These are phyloP conservation scores for Sardina pilchardus DNA, from an alignment of 2,113 vertebrate genomes.

Conservation along the genomic window DNA sequence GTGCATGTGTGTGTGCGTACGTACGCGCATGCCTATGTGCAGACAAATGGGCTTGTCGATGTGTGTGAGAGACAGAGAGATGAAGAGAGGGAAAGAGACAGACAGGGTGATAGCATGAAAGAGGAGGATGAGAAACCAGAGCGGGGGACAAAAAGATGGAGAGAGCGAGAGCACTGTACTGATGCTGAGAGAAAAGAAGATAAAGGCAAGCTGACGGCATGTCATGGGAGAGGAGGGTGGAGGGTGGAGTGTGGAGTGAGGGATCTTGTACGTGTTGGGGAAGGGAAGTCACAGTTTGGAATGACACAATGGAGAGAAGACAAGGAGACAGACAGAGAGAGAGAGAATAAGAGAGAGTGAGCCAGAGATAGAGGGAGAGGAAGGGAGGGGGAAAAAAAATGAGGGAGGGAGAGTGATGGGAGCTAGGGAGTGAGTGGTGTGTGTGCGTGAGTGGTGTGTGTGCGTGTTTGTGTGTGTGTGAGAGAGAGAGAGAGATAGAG, in stretches of 20 bases:
- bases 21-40: slow-evolving; percentile 4
- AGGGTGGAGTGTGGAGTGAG: not conserved
- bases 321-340: no score
- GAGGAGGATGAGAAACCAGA: not conserved
- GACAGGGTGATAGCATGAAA: not conserved
- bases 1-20: not conserved
- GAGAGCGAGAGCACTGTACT: no score
- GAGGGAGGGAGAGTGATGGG: not conserved
- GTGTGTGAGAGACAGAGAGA: not conserved
- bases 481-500: no score
- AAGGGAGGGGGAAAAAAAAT: not conserved
- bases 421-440: not conserved
- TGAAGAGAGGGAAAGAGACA: not conserved
- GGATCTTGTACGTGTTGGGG: not conserved
- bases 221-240: not conserved
- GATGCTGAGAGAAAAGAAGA: no score
- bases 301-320: no score
- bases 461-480: not conserved
- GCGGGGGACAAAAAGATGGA: no score
- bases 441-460: not conserved
- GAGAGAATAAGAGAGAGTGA: not conserved
- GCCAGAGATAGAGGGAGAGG: not conserved
- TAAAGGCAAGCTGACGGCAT: no score
- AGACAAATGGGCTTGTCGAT: not conserved
- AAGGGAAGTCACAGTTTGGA: no score